Conservation (phyloP, 2,113 vertebrate genomes). For the Pterocles orientalis region DNA sequence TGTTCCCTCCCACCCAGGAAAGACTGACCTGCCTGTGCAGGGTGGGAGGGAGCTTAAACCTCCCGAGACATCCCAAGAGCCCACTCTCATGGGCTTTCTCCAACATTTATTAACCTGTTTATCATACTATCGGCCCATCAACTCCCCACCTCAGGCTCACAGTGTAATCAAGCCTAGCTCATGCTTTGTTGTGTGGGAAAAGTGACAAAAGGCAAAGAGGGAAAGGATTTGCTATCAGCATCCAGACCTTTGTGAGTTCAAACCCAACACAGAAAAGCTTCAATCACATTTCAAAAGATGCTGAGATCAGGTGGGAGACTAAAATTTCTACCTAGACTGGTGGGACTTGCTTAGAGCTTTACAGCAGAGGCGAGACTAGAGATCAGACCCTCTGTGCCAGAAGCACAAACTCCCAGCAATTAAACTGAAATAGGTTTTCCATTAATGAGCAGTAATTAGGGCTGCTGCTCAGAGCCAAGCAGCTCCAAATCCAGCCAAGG, state of each 20-base stretch:
- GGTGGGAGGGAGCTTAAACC: not conserved
- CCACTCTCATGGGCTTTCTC: not conserved
- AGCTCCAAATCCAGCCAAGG: not conserved
- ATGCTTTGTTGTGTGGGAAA: not conserved
- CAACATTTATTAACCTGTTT: not conserved
- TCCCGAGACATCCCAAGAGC: not conserved
- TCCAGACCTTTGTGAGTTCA: not conserved
- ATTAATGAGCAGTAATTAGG: conserved; percentile 19
- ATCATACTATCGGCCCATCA: not conserved
- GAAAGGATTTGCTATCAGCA: not conserved
- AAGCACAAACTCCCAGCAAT: not conserved
- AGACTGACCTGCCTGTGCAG: not conserved
- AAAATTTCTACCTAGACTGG: not conserved
- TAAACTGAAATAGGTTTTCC: not conserved
- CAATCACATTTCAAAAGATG: not conserved
- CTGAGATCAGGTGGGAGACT: not conserved
- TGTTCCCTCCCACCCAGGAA: not conserved
- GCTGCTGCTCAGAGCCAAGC: not conserved
- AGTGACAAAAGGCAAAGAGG: not conserved
- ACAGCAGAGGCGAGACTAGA: not conserved
- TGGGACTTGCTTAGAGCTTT: not conserved
- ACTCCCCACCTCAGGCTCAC: not conserved
- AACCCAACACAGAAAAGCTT: not conserved
- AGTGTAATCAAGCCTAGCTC: not conserved
- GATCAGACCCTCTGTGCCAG: not conserved